Percentiles rank a stretch among this genome's conserved stretches.
These are phyloP conservation scores for Nothoprocta perdicaria DNA, from an alignment of 2,113 vertebrate species.

Conservation along the genomic window DNA sequence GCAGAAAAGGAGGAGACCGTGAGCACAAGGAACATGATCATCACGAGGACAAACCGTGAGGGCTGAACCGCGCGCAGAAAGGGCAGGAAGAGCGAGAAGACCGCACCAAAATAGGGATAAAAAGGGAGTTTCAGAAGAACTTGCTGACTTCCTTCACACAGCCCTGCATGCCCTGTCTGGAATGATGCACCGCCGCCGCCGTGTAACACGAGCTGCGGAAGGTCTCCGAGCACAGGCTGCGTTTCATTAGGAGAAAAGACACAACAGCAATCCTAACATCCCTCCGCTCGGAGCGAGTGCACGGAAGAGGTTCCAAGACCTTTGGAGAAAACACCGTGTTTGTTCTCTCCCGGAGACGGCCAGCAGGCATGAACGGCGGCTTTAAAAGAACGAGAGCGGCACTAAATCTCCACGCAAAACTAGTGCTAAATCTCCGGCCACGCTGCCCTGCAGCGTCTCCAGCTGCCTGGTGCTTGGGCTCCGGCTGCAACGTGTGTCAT, in stretches of 20 bases:
- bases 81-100: background rate
- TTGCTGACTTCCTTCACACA: background rate
- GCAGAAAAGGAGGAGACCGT: too few species aligned
- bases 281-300: fast-evolving
- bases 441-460: fast-evolving
- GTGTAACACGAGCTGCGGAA: background rate
- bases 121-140: background rate
- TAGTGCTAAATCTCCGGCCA: background rate
- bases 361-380: background rate
- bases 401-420: background rate
- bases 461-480: background rate
- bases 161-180: too few species aligned
- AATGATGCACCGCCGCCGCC: background rate
- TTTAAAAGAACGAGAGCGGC: background rate
- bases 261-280: background rate
- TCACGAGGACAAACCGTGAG: background rate
- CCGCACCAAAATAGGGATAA: background rate
- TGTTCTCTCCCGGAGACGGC: background rate
- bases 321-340: background rate
- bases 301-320: background rate
- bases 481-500: background rate
- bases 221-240: background rate
- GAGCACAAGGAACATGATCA: background rate
- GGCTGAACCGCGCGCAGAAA: background rate
- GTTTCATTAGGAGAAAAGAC: background rate